Evolutionary conservation across 2,113 vertebrate species (phyloP).

Genomic region (Paratilapia polleni): DNA sequence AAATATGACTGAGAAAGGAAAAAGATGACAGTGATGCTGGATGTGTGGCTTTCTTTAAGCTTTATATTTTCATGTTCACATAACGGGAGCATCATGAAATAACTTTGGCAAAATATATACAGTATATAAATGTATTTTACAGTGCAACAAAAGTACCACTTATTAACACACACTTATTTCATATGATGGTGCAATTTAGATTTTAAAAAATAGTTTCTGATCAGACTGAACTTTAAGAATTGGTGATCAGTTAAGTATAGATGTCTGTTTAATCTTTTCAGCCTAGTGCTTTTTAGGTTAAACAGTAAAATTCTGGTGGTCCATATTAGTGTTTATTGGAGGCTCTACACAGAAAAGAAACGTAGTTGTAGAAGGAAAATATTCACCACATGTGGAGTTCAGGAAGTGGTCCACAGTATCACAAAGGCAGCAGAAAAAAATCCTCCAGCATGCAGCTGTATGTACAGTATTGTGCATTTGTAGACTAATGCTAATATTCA

Average conservation of each 20-base stretch:
- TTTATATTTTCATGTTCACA: conserved; percentile 9
- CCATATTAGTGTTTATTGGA: neutral
- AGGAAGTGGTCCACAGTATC: neutral
- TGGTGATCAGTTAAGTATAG: neutral
- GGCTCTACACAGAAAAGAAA: neutral
- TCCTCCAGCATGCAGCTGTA: neutral
- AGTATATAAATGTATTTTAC: conserved; percentile 7
- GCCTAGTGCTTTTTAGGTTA: neutral
- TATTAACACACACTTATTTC: neutral
- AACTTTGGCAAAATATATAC: conserved; percentile 24
- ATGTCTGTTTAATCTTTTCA: neutral
- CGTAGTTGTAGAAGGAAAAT: neutral
- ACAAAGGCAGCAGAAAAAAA: neutral
- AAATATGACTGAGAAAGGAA: neutral
- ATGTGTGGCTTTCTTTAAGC: neutral
- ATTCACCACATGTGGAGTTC: neutral
- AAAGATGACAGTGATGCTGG: neutral
- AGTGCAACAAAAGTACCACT: neutral
- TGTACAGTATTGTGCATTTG: conserved; percentile 1
- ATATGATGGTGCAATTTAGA: neutral
- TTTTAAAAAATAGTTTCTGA: neutral
- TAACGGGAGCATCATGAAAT: neutral
- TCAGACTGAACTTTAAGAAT: neutral
- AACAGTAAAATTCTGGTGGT: neutral
- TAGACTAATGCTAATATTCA: neutral